Evolutionary conservation across 2,797 vertebrate genomes (phyloP).

Genomic region (Macropus fuliginosus): DNA sequence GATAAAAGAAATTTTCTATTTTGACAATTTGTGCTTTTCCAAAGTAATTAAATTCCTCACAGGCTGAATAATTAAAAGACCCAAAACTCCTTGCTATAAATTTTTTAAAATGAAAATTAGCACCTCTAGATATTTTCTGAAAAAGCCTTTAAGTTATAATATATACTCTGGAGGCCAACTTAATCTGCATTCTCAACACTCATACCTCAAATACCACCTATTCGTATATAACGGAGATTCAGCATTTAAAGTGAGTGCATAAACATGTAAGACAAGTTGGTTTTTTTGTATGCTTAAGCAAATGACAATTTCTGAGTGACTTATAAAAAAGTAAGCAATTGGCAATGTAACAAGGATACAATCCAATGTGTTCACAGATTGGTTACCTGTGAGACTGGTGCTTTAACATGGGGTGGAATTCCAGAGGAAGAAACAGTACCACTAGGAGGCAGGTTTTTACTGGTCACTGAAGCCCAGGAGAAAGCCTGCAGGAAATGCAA

Average conservation of each 20-base stretch:
- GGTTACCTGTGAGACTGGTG: constrained; percentile 96
- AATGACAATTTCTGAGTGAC: constrained; percentile 80
- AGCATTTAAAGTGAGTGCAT: constrained; percentile 80
- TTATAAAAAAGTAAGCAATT: constrained; percentile 85
- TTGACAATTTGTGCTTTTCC: constrained; percentile 58
- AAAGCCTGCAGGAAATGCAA: constrained; percentile 93
- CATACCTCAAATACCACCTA: constrained; percentile 79
- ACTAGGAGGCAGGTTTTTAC: constrained; percentile 99
- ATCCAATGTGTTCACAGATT: constrained; percentile 89
- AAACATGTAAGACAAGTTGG: constrained; percentile 82
- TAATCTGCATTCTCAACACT: constrained; percentile 77
- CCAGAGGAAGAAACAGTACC: constrained; percentile 96
- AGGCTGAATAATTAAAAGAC: not conserved
- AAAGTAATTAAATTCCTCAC: constrained; percentile 46
- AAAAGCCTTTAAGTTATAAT: constrained; percentile 73
- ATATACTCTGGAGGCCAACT: constrained; percentile 71
- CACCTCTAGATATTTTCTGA: constrained; percentile 57
- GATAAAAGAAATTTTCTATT: constrained; percentile 35
- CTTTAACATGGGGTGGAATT: constrained; percentile 98
- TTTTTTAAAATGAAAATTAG: constrained; percentile 52
- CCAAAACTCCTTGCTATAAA: constrained; percentile 57
- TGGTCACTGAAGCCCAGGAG: constrained; percentile 99
- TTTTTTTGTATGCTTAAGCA: constrained; percentile 79
- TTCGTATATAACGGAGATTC: constrained; percentile 72
- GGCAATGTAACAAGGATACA: constrained; percentile 87